Evolutionary conservation across 2,888 invertebrate genomes (phyloP).

Genomic region (Entomobrya multifasciata): DNA sequence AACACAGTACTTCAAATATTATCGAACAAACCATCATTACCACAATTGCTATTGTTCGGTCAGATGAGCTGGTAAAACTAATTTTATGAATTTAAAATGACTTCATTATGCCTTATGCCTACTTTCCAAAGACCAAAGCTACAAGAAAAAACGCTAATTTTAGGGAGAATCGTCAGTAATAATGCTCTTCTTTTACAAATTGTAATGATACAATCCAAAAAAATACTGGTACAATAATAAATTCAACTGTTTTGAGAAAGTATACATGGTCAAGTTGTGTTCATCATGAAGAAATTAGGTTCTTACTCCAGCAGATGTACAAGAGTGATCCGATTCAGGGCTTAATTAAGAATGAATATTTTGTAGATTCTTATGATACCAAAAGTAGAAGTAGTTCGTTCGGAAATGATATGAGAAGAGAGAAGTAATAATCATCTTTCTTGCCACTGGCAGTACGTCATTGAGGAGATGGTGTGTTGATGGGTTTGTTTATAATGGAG

Average conservation of each 20-base stretch:
- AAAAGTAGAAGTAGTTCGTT: slow-evolving; percentile 58
- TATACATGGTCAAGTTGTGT: not conserved
- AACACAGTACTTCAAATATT: slow-evolving; percentile 11
- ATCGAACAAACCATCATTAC: slow-evolving; percentile 49
- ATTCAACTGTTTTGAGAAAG: not conserved
- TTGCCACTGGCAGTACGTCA: slow-evolving; percentile 53
- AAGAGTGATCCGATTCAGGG: slow-evolving; percentile 25
- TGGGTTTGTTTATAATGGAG: slow-evolving; percentile 40
- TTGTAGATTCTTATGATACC: slow-evolving; percentile 25
- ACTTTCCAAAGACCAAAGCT: not conserved
- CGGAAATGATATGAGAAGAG: slow-evolving; percentile 60
- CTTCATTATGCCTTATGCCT: slow-evolving; percentile 67
- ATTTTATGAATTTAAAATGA: slow-evolving; percentile 65
- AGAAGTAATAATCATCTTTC: slow-evolving; percentile 56
- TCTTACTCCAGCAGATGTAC: slow-evolving; percentile 58
- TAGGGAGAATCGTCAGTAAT: slow-evolving; percentile 5
- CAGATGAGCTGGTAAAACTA: slow-evolving; percentile 19
- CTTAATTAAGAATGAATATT: slow-evolving; percentile 45
- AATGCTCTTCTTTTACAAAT: slow-evolving; percentile 25
- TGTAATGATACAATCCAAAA: slow-evolving; percentile 34
- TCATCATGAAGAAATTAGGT: not conserved
- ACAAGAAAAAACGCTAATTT: slow-evolving; percentile 36
- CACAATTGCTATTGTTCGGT: slow-evolving; percentile 26
- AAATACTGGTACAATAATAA: not conserved
- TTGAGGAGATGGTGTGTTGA: slow-evolving; percentile 43